These are phyloP conservation scores for Mallateleia sp. DNA, from an alignment of 2,888 invertebrate species.

Conservation along the genomic window DNA sequence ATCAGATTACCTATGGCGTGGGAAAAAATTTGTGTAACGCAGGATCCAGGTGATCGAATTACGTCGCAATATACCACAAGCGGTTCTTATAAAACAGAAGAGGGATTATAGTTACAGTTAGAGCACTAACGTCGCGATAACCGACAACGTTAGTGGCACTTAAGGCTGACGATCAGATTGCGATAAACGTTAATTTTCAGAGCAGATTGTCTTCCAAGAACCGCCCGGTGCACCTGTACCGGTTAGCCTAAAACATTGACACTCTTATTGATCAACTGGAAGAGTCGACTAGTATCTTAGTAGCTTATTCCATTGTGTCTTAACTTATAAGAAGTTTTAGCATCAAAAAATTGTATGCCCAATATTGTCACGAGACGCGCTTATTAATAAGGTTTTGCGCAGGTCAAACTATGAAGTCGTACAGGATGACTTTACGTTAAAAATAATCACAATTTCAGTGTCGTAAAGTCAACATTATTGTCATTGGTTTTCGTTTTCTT, in stretches of 20 bases:
- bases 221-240: conserved; percentile 46
- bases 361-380: conserved; percentile 48
- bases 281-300: conserved; percentile 58
- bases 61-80: conserved; percentile 34
- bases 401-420: conserved; percentile 40
- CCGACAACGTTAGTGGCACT: conserved; percentile 50
- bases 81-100: conserved; percentile 38
- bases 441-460: conserved; percentile 57
- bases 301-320: conserved; percentile 35
- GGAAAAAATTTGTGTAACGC: neutral
- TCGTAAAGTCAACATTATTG: conserved; percentile 63
- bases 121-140: conserved; percentile 4
- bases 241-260: conserved; percentile 59
- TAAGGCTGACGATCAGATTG: conserved; percentile 61
- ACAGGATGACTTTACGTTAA: conserved; percentile 41
- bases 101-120: neutral
- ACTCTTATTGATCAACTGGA: conserved; percentile 51
- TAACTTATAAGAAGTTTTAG: conserved; percentile 50
- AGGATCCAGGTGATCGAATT: neutral
- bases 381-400: conserved; percentile 47
- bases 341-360: conserved; percentile 64
- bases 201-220: conserved; percentile 69
- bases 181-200: conserved; percentile 31
- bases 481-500: conserved; percentile 33
- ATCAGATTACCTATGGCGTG: neutral